Conservation (phyloP, 2,797 vertebrate genomes). For the Sorex maritimensis region DNA sequence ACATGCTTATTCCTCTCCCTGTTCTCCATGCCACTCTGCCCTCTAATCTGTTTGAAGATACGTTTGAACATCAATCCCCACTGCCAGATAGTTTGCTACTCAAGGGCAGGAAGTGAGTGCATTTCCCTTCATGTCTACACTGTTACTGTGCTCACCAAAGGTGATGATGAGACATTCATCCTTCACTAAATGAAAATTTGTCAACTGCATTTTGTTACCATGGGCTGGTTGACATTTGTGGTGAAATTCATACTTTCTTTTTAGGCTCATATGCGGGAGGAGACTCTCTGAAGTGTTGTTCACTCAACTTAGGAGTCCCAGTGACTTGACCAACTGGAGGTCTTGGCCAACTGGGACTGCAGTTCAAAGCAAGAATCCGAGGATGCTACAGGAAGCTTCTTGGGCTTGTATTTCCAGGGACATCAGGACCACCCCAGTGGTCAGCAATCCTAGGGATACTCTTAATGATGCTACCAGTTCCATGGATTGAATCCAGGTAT, state of each 20-base stretch:
- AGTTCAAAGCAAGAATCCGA: no score
- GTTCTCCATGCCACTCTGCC: background rate
- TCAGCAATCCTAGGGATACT: no score
- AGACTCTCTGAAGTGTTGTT: no score
- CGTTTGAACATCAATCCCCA: background rate
- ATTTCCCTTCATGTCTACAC: background rate
- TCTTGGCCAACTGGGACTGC: no score
- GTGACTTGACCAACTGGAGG: no score
- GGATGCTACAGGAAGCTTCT: no score
- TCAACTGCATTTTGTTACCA: background rate
- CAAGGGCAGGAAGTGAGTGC: background rate
- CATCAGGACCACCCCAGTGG: no score
- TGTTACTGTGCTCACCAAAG: background rate
- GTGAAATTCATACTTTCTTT: background rate
- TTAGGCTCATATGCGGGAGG: no score
- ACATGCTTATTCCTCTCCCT: background rate
- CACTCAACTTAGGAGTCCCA: no score
- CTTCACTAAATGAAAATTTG: background rate
- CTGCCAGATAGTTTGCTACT: background rate
- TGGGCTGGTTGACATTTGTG: background rate
- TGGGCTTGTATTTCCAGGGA: no score
- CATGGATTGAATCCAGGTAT: no score
- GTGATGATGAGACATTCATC: background rate
- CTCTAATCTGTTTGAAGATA: background rate
- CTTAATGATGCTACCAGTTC: no score